These are phyloP conservation scores for Syngnathoides biaculeatus DNA, from an alignment of 2,113 vertebrate species.

Conservation along the genomic window DNA sequence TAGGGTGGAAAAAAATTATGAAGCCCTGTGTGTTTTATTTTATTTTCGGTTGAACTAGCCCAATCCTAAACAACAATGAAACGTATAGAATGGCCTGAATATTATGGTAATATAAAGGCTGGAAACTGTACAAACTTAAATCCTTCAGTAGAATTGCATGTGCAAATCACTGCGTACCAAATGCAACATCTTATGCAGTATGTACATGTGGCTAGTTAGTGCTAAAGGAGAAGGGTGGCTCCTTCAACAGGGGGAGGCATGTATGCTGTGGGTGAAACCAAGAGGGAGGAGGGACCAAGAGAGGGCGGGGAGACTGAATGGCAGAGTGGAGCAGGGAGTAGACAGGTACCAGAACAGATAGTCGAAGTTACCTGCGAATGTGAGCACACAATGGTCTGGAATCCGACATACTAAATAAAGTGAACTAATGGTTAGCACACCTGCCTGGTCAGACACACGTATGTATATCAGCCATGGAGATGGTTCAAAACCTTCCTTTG, in stretches of 20 bases:
- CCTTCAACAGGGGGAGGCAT: conserved; percentile 1
- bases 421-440: not conserved
- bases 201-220: not conserved
- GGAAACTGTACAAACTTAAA: not conserved
- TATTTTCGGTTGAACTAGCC: too few species aligned
- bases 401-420: not conserved
- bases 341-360: not conserved
- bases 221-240: not conserved
- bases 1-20: too few species aligned
- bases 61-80: not conserved
- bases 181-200: not conserved
- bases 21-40: too few species aligned
- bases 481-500: not conserved
- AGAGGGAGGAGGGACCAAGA: not conserved
- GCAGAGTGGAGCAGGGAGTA: not conserved
- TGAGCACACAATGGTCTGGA: not conserved
- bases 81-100: not conserved
- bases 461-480: not conserved
- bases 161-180: not conserved
- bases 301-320: not conserved
- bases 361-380: not conserved
- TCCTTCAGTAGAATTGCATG: not conserved
- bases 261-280: not conserved
- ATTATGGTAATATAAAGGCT: not conserved
- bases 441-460: not conserved